Conservation (phyloP, 2,888 invertebrate species). For the Sminthurinus aureus region DNA sequence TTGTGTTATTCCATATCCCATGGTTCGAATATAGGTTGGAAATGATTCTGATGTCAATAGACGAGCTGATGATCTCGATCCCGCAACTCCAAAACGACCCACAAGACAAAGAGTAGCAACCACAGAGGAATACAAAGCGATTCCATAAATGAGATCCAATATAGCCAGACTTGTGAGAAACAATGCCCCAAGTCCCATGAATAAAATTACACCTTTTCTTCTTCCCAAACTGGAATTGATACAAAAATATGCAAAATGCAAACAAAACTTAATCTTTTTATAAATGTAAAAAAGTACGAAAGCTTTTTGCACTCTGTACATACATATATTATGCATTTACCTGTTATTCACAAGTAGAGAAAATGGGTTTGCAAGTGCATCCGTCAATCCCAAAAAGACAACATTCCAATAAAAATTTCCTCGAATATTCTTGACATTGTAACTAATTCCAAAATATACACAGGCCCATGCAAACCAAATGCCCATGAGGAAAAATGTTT, state of each 20-base stretch:
- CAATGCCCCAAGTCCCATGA: constrained; percentile 45
- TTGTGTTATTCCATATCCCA: constrained; percentile 52
- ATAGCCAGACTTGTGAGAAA: constrained; percentile 46
- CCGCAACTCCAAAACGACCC: constrained; percentile 54
- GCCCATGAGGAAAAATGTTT: constrained; percentile 48
- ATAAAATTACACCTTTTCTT: constrained; percentile 47
- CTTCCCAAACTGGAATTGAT: constrained; percentile 48
- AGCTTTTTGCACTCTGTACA: constrained; percentile 12
- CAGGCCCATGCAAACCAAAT: constrained; percentile 52
- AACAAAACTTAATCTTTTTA: too few species aligned
- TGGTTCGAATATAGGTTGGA: constrained; percentile 51
- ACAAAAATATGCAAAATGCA: background rate
- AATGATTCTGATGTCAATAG: constrained; percentile 50
- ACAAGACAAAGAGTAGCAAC: constrained; percentile 45
- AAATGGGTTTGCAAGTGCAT: constrained; percentile 47
- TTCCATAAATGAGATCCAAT: constrained; percentile 44
- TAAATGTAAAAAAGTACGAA: too few species aligned
- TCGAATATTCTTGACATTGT: constrained; percentile 50
- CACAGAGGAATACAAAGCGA: constrained; percentile 19
- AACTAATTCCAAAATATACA: constrained; percentile 53
- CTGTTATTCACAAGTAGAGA: constrained; percentile 48
- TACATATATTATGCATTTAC: constrained; percentile 16
- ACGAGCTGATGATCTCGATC: constrained; percentile 45
- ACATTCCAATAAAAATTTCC: constrained; percentile 50
- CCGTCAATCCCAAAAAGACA: constrained; percentile 45